Evolutionary conservation across 2,888 invertebrate genomes (phyloP).

Genomic region (Amiota communis): DNA sequence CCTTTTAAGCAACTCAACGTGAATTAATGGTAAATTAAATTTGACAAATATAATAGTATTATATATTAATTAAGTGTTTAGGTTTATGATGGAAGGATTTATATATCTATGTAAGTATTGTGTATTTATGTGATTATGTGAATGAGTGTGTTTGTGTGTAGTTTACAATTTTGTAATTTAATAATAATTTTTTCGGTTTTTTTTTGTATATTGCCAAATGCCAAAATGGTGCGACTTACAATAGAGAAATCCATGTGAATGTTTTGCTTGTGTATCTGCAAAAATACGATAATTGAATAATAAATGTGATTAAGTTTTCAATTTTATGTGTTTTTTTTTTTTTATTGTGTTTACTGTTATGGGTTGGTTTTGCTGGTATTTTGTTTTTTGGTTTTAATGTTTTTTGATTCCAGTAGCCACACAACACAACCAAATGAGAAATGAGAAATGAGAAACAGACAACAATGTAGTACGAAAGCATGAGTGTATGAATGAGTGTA

Average conservation of each 20-base stretch:
- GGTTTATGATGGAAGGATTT: too few relatives aligned
- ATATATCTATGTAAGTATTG: too few relatives aligned
- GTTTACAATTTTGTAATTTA: conserved; percentile 35
- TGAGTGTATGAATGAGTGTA: background rate
- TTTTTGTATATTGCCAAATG: conserved; percentile 32
- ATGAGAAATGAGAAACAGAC: too few relatives aligned
- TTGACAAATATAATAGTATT: too few relatives aligned
- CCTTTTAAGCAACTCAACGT: too few relatives aligned
- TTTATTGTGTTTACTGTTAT: background rate
- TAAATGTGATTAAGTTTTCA: conserved; percentile 54
- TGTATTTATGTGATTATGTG: too few relatives aligned
- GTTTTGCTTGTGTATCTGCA: conserved; percentile 69
- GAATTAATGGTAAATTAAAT: too few relatives aligned
- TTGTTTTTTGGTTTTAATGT: background rate
- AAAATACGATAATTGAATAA: conserved; percentile 63
- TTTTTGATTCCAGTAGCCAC: conserved; percentile 13
- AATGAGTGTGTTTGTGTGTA: conserved; percentile 24
- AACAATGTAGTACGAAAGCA: too few relatives aligned
- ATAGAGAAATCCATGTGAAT: conserved; percentile 69
- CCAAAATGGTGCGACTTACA: conserved; percentile 67
- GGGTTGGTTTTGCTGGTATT: conserved; percentile 6
- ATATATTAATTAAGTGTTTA: too few relatives aligned
- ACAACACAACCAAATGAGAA: background rate
- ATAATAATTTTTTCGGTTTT: conserved; percentile 33
- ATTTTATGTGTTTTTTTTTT: conserved; percentile 25